Conservation (phyloP, 2,797 vertebrate species). For the Pantherophis vulpinus region DNA sequence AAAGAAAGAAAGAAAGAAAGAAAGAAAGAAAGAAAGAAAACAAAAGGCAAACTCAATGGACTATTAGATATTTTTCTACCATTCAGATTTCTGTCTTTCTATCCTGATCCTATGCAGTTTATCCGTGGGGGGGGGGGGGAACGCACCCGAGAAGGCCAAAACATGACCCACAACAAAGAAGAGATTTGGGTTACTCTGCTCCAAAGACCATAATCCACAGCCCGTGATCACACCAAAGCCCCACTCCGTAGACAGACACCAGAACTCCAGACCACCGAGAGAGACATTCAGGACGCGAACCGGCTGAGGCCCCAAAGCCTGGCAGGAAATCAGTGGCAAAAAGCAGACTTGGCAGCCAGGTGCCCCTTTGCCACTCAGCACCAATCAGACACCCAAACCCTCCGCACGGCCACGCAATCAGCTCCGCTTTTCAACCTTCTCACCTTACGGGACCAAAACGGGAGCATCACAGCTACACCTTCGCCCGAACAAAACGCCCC, state of each 20-base stretch:
- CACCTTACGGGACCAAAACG: not conserved
- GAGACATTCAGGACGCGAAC: not conserved
- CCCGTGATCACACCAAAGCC: too few relatives aligned
- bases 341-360: not conserved
- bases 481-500: not conserved
- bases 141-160: too few relatives aligned
- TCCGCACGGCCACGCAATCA: not conserved
- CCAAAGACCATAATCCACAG: not conserved
- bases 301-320: not conserved
- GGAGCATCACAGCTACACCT: too few relatives aligned
- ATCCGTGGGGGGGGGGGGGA: fast-evolving
- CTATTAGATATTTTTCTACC: too few relatives aligned
- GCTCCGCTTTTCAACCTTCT: too few relatives aligned
- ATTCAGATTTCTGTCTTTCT: too few relatives aligned
- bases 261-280: too few relatives aligned
- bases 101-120: not conserved
- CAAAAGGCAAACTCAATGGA: too few relatives aligned
- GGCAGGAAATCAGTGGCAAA: not conserved
- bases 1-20: too few relatives aligned
- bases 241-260: not conserved
- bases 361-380: not conserved
- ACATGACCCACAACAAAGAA: not conserved
- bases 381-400: not conserved
- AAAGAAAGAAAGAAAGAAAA: too few relatives aligned
- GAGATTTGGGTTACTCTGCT: not conserved